Evolutionary conservation across 2,888 invertebrate genomes (phyloP), one percentile per base, ranked within the genome.

Genomic region (Alitta virens): DNA sequence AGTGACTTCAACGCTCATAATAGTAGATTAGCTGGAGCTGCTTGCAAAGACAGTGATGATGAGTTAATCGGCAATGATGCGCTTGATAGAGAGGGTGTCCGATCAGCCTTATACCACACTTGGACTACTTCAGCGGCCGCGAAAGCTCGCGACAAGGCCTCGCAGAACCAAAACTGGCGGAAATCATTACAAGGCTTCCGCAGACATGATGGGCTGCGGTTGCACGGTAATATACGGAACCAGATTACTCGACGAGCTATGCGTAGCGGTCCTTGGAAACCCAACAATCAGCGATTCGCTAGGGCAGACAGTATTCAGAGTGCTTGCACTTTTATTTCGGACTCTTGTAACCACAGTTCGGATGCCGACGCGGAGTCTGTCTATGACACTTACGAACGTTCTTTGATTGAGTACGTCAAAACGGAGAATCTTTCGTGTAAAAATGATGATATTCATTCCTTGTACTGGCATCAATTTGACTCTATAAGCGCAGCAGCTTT

Each of bases 401-500:
- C 64, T 18, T 40, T 64, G 16, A 56, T 64, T 12, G 42, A 64
- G 1, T 64, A 64, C 49, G 61, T 64, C 33, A 27, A 27, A 1
- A 57, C 52, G 3, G 54, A 64, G 40, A 53, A 64, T 43, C 51
- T 60, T 16, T 50, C 55, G 14, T 42, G 40, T 5, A 51, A 57
- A n/a, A 62, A 62, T 21, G 57, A 56, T 21, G 62, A 62, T 33
- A 62, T 62, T 16, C 40, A 51, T n/a, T 25, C 33, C 21, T 18
- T 56, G 21, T 62, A 62, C 43, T 54, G 62, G 57, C 57, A 57
- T 33, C 62, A 62, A 42, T 49, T 62, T n/a, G 62, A 56, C 42
- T 26, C 59, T 9, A 24, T 18, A 9, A 43, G 26, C 21, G 26
- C 33, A 23, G n/a, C 49, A 5, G 52, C 59, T 16, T 40, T 59